Percentiles rank a stretch among this genome's conserved stretches.
phyloP scores from a whole-genome alignment of 2,113 vertebrate genomes.

The Neofelis nebulosa region DNA sequence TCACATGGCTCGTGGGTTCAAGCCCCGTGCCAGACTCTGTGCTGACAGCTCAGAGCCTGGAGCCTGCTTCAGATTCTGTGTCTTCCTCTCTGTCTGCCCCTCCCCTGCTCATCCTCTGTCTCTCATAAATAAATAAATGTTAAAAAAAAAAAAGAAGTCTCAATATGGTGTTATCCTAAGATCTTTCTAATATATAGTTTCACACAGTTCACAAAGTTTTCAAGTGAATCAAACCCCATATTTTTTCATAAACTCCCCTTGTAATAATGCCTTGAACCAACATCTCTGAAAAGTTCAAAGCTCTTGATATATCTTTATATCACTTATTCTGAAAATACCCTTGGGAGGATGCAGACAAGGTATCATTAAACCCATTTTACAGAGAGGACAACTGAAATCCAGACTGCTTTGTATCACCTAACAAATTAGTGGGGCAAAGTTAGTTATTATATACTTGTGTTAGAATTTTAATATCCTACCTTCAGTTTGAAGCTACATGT shows the following conservation, averaged over 20 bases:
- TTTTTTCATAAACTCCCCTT: background rate
- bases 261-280: slow-evolving; percentile 16
- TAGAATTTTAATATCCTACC: background rate
- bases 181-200: background rate
- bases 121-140: no score
- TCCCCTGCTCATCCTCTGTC: no score
- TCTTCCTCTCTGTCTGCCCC: no score
- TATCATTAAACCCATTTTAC: slow-evolving; percentile 28
- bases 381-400: background rate
- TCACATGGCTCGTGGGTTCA: no score
- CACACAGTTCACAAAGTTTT: background rate
- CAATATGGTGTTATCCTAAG: background rate
- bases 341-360: background rate
- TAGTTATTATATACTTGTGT: background rate
- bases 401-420: background rate
- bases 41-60: no score
- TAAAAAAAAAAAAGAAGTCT: background rate
- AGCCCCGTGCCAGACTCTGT: no score
- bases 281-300: slow-evolving; percentile 54
- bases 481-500: background rate
- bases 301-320: background rate
- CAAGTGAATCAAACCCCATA: background rate
- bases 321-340: background rate
- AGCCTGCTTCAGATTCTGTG: no score
- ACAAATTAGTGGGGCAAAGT: background rate